Conservation (phyloP, 1,140 invertebrate species). For the Drosophila nannoptera region DNA sequence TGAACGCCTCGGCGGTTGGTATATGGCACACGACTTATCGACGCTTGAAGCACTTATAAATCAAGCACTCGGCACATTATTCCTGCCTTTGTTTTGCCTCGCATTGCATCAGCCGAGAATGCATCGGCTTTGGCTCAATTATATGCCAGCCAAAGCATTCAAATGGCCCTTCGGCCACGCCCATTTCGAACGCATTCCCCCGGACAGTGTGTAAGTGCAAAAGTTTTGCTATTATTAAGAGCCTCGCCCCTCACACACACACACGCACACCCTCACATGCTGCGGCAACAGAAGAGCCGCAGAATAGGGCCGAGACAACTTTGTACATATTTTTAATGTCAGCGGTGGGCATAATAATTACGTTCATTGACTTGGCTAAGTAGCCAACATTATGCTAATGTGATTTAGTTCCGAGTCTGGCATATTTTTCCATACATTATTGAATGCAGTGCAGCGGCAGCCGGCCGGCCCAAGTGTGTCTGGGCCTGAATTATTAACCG, state of each 20-base stretch:
- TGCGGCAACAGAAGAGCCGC: slow-evolving; percentile 21
- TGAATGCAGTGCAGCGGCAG: slow-evolving; percentile 34
- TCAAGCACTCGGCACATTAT: slow-evolving; percentile 26
- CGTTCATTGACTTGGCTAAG: slow-evolving; percentile 76
- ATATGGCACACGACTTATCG: not conserved
- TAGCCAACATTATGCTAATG: slow-evolving; percentile 75
- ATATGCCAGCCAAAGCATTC: slow-evolving; percentile 52
- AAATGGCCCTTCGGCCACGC: slow-evolving; percentile 47
- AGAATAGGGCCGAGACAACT: slow-evolving; percentile 66
- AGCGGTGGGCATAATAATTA: slow-evolving; percentile 71
- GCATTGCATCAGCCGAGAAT: slow-evolving; percentile 25
- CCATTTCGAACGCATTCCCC: slow-evolving; percentile 22
- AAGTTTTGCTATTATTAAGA: slow-evolving; percentile 75
- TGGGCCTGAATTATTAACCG: slow-evolving; percentile 5
- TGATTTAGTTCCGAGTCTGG: slow-evolving; percentile 53
- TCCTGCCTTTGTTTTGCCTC: slow-evolving; percentile 19
- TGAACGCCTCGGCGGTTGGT: slow-evolving; percentile 25
- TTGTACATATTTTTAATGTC: slow-evolving; percentile 77
- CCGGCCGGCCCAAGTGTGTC: not conserved
- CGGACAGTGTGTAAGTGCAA: slow-evolving; percentile 63
- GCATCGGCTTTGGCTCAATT: slow-evolving; percentile 27
- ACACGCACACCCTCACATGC: slow-evolving; percentile 9
- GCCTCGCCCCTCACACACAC: slow-evolving; percentile 48
- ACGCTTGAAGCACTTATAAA: slow-evolving; percentile 30
- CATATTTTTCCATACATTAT: slow-evolving; percentile 68